A percentile compares a stretch with the other conserved stretches of the same genome.
phyloP scores from a whole-genome alignment of 2,888 invertebrate genomes.

The Andrena hattorfiana region DNA sequence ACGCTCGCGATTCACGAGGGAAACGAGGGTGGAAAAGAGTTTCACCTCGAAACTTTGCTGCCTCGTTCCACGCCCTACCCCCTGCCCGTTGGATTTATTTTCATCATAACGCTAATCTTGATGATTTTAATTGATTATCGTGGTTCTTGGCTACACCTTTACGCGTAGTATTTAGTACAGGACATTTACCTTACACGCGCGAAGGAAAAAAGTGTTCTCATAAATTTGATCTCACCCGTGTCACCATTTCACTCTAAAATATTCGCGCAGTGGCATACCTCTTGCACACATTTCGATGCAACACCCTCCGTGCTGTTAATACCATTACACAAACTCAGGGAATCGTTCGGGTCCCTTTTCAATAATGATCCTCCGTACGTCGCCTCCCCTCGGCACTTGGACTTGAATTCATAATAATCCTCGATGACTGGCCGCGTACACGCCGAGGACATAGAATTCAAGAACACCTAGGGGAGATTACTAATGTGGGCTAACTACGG shows the following conservation, averaged over 20 bases:
- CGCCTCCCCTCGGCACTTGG: slow-evolving; percentile 37
- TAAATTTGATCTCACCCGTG: no score
- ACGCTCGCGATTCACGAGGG: slow-evolving; percentile 45
- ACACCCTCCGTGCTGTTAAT: not conserved
- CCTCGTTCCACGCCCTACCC: slow-evolving; percentile 12
- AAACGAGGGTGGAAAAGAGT: slow-evolving; percentile 58
- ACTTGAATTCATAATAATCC: slow-evolving; percentile 67
- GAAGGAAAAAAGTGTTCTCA: no score
- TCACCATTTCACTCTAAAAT: no score
- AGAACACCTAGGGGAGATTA: slow-evolving; percentile 80
- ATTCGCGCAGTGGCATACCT: no score
- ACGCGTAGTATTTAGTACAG: not conserved
- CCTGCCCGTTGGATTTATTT: slow-evolving; percentile 38
- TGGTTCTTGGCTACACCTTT: not conserved
- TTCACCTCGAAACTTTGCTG: slow-evolving; percentile 55
- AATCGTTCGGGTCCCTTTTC: slow-evolving; percentile 7
- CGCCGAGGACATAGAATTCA: slow-evolving; percentile 71
- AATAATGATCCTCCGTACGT: slow-evolving; percentile 37
- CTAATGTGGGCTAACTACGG: slow-evolving; percentile 81
- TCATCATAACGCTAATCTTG: slow-evolving; percentile 41
- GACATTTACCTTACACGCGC: no score
- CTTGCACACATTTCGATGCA: not conserved
- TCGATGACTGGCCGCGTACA: slow-evolving; percentile 46
- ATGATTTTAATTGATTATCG: slow-evolving; percentile 22
- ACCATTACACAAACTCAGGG: not conserved